phyloP scores from a whole-genome alignment of 2,888 invertebrate species.

The Apodemia mormo region DNA sequence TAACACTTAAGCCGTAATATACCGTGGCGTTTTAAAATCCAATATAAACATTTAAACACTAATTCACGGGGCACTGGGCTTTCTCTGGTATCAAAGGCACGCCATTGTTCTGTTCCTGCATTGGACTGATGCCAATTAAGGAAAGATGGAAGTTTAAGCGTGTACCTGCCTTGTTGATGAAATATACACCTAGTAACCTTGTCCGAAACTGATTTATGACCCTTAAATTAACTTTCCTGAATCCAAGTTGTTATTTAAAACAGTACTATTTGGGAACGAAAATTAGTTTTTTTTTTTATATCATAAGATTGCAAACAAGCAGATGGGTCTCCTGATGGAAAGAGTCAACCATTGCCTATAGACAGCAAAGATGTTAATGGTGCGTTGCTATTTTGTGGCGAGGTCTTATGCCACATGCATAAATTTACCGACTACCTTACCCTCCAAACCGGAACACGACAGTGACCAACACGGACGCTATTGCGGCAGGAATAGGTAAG shows the following conservation, averaged over 20 bases:
- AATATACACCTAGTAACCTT: slow-evolving; percentile 17
- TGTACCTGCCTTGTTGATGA: slow-evolving; percentile 32
- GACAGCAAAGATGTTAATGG: too few species aligned
- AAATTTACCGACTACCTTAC: too few species aligned
- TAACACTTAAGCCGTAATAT: slow-evolving; percentile 29
- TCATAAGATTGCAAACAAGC: too few species aligned
- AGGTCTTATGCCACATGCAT: too few species aligned
- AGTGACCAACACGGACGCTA: too few species aligned
- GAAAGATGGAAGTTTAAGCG: slow-evolving; percentile 39
- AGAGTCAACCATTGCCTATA: too few species aligned
- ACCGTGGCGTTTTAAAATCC: slow-evolving; percentile 36
- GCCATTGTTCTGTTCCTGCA: slow-evolving; percentile 42
- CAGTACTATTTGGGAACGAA: background rate
- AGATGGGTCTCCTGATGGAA: too few species aligned
- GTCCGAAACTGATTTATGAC: slow-evolving; percentile 10
- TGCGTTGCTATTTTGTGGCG: too few species aligned
- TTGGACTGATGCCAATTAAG: slow-evolving; percentile 49
- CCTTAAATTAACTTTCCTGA: slow-evolving; percentile 5
- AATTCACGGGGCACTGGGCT: slow-evolving; percentile 40
- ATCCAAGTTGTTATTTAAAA: background rate
- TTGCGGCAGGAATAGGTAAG: too few species aligned
- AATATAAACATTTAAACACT: slow-evolving; percentile 39
- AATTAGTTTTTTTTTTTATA: too few species aligned
- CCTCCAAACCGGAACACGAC: too few species aligned
- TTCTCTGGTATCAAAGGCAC: slow-evolving; percentile 43